Evolutionary conservation across 2,888 invertebrate species (phyloP), one percentile per base, ranked within the genome.

Genomic region (Pterostichus niger): DNA sequence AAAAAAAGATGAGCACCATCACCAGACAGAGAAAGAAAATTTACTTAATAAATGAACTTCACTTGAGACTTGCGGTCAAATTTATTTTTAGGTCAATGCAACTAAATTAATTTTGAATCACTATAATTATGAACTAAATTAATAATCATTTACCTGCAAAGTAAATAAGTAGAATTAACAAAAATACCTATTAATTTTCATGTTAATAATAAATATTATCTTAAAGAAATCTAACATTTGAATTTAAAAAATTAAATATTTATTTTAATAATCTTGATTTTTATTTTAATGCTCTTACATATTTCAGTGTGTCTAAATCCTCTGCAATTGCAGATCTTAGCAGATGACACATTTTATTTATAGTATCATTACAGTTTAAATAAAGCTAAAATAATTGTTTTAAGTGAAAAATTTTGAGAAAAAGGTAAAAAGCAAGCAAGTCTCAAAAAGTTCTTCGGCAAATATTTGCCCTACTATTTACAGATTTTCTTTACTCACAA

Each of bases 401-500:
- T 24, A 24, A 24, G 1, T 24, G 1, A 24, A 24, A 24, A 40
- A 40, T 33, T 64, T 33, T 64, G 31, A n/a, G 11, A 64, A 33
- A 56, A 9, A 56, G 0, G 56, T 15, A 56, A 56, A 24, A 56
- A 56, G 10, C 13, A 61, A 11, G 68, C 68, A 71, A 71, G 68
- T 71, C 68, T 44, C 68, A 71, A 71, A 71, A 7, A 10, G 13
- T 24, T 61, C 24, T n/a, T 54, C 9, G 11, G 54, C 54, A 54
- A 61, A 31, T n/a, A 61, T 71, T 44, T 71, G 31, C 10, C 17
- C 17, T 9, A 15, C 7, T 71, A 44, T 9, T 44, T 44, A 17
- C 11, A 52, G 15, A 13, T 24, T 59, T 9, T 52, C 17, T 52
- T 75, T 75, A 75, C 75, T 75, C 75, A 75, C 75, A 75, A 75